Base-by-base conservation (phyloP, 2,113 vertebrate genomes). In the Sardina pilchardus region DNA sequence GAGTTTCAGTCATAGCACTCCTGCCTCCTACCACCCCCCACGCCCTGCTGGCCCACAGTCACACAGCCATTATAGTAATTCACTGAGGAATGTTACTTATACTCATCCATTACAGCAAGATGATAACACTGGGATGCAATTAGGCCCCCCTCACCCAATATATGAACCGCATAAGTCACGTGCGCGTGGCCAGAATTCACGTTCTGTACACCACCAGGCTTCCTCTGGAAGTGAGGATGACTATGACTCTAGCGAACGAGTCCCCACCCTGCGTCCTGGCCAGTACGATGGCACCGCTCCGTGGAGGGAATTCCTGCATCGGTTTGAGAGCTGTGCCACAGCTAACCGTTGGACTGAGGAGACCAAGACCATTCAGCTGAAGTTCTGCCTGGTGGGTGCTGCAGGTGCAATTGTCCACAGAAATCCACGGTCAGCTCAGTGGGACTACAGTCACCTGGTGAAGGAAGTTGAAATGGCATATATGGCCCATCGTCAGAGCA, bases 291-390 rank as follows among this genome's bases (percentile, higher is more conserved):
- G 83, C 45, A 82, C 85, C 14, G 12, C 48, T 14, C 48, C 16
- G 44, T 45, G 44, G 44, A 45, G 44, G 9, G 83, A 87, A 5
- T 82, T 87, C 30, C 12, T 82, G 8, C 80, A 81, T 9, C 75
- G 14, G 1, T 85, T 87, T 82, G 83, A 85, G 59, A 87, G 56
- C 83, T 87, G 83, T 84, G 82, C 82, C 12, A 67, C 47, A 19
- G 86, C 82, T 3, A 87, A 87, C n/a, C 47, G 24, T 21, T 87
- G 80, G 86, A 82, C 86, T 71, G 80, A 75, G 82, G 48, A 82
- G 50, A 84, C 83, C 1, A 84, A 71, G 83, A 30, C 56, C 48
- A 59, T 75, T 1, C 83, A 87, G 53, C 14, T 87, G 3, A 85
- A 82, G 59, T 85, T 85, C 34, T 87, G 86, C 24, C 50, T 87